A percentile compares a stretch with the other conserved stretches of the same genome.
Conservation (phyloP, 2,797 vertebrate species). For the Anolis apletophallus region DNA sequence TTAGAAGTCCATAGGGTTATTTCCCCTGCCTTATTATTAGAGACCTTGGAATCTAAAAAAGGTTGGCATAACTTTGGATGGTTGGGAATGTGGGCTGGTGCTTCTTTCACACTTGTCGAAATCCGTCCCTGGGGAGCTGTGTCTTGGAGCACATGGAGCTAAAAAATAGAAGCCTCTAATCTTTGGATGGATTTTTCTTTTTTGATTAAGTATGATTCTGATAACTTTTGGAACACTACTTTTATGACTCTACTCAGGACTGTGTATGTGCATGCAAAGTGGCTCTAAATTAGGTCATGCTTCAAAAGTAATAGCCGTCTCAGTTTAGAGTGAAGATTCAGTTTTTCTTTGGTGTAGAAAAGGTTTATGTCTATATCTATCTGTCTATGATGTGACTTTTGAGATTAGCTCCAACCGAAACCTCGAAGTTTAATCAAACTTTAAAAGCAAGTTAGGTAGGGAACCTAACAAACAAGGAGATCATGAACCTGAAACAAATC, state of each 20-base stretch:
- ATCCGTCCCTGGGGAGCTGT: conserved; percentile 55
- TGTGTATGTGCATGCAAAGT: background rate
- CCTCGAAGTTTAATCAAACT: background rate
- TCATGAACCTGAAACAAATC: fast-evolving
- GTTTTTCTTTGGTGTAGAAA: background rate
- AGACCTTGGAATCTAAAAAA: background rate
- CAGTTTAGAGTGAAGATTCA: fast-evolving
- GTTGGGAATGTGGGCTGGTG: conserved; percentile 38
- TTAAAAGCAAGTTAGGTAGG: fast-evolving
- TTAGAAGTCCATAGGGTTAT: conserved; percentile 18
- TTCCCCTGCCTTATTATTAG: too few species aligned
- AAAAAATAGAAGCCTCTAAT: conserved; percentile 44
- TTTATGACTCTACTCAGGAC: background rate
- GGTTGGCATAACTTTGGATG: conserved; percentile 64
- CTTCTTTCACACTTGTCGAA: conserved; percentile 70
- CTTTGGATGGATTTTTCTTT: conserved; percentile 49
- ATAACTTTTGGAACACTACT: background rate
- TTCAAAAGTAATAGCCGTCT: background rate
- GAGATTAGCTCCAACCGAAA: background rate
- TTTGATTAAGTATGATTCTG: background rate
- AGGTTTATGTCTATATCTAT: background rate
- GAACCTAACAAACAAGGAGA: background rate
- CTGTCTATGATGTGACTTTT: fast-evolving
- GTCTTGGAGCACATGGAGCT: conserved; percentile 34
- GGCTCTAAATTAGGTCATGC: background rate